Evolutionary conservation across 2,888 invertebrate species (phyloP), one percentile per base, ranked within the genome.

Genomic region (Ophonus ardosiacus): DNA sequence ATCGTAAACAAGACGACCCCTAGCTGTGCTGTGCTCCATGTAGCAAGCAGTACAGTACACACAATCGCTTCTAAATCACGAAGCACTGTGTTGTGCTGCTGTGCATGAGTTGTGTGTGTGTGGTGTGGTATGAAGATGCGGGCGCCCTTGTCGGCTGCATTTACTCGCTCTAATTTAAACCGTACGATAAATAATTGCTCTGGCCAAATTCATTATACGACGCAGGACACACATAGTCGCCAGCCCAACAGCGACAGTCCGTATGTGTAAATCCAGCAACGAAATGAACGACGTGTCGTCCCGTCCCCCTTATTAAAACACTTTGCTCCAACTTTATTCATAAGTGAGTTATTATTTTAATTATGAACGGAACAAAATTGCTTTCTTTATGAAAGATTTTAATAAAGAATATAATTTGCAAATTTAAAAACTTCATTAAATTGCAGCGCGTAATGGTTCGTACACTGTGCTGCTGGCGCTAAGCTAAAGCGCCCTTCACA

Each of bases 131-230:
- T 59, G 59, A 21, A 63, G 63, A 63, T 63, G 63, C 63, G 63
- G 63, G 63, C 4, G 63, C 24, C 63, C 63, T 21, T 63, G 81
- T 68, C 81, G 65, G 81, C 68, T 81, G 81, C 81, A 81, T 81
- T 81, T 81, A 51, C 88, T 88, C 88, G 88, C 87, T 88, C 88
- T 88, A 88, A 88, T 88, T 88, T 88, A 88, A 88, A 87, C 87
- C 87, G 86, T 86, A 86, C 87, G 86, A 87, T 88, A 88, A 88
- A 88, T 88, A 88, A 88, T 88, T 88, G 87, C 88, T 86, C 87
- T 87, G 87, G 88, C 88, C 87, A 88, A 88, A 88, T 88, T 88
- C 88, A 88, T 88, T 88, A 88, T 87, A 87, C 63, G 10, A 18
- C 17, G 7, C 7, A 15, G 43, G 8, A 76, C 43, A 51, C 18